Conservation (phyloP, 2,888 invertebrate species). For the Melinopterus prodromus region DNA sequence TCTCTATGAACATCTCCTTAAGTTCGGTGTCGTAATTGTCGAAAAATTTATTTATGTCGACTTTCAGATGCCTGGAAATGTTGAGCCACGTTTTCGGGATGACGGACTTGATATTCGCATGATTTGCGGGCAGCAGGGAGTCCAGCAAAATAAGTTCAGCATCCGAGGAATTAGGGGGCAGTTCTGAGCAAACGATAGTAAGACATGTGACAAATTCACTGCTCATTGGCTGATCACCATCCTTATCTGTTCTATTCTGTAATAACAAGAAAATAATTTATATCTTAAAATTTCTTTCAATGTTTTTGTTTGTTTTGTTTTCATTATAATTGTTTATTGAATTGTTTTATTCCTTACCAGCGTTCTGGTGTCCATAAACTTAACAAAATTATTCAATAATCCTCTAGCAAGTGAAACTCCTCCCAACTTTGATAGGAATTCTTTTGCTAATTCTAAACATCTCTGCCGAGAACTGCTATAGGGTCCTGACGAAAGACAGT, state of each 20-base stretch:
- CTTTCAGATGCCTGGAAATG: constrained; percentile 66
- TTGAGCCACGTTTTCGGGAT: constrained; percentile 75
- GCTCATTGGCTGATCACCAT: constrained; percentile 57
- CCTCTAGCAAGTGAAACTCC: constrained; percentile 70
- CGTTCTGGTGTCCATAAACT: constrained; percentile 71
- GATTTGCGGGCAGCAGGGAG: constrained; percentile 77
- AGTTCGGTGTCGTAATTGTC: constrained; percentile 67
- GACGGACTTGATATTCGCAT: constrained; percentile 71
- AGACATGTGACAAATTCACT: constrained; percentile 59
- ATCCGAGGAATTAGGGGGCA: constrained; percentile 60
- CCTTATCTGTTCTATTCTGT: constrained; percentile 25
- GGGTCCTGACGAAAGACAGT: constrained; percentile 71
- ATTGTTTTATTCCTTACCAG: constrained; percentile 43
- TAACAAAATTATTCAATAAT: constrained; percentile 72
- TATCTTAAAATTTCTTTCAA: constrained; percentile 10
- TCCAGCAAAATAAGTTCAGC: constrained; percentile 70
- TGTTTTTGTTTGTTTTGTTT: not conserved
- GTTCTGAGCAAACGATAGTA: constrained; percentile 58
- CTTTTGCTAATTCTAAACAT: constrained; percentile 68
- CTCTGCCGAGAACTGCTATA: constrained; percentile 67
- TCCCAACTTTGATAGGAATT: constrained; percentile 68
- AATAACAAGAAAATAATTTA: constrained; percentile 20
- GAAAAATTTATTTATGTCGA: constrained; percentile 69
- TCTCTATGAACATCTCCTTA: constrained; percentile 69
- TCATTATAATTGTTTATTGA: not conserved